Percentiles rank a stretch among this genome's conserved stretches.
These are phyloP conservation scores for Seladonia tumulorum DNA, from an alignment of 2,888 invertebrate species.

Conservation along the genomic window DNA sequence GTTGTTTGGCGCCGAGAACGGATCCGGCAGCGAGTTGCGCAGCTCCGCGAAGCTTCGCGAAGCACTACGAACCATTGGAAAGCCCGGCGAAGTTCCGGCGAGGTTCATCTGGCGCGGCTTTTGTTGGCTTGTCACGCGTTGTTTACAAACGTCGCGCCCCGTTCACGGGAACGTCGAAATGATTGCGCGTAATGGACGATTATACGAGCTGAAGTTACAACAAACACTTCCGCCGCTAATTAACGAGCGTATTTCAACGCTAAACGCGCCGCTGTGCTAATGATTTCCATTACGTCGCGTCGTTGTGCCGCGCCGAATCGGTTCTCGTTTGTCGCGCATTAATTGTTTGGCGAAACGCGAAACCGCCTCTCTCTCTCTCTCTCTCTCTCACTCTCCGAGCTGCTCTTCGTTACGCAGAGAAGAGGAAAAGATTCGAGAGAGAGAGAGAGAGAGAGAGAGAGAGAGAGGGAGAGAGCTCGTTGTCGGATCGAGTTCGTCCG, in stretches of 20 bases:
- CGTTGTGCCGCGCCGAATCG: not conserved
- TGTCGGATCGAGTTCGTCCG: not conserved
- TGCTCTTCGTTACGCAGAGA: too few species aligned
- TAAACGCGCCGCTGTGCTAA: constrained; percentile 42
- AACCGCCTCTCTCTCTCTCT: not conserved
- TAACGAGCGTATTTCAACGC: constrained; percentile 44
- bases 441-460: too few species aligned
- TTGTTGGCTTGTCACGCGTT: constrained; percentile 22
- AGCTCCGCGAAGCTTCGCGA: not conserved
- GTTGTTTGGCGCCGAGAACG: not conserved
- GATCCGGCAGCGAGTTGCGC: not conserved
- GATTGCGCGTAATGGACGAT: constrained; percentile 39
- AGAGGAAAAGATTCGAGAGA: too few species aligned
- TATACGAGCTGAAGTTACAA: constrained; percentile 20
- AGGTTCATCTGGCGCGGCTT: constrained; percentile 24
- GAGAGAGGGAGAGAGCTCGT: not conserved
- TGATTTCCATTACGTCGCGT: constrained; percentile 44
- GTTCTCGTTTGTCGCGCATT: constrained; percentile 46
- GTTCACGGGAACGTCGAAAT: constrained; percentile 41
- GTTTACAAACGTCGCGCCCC: constrained; percentile 17
- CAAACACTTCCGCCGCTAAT: constrained; percentile 44
- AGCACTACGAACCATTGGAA: not conserved
- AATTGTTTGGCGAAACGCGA: constrained; percentile 34
- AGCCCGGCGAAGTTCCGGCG: not conserved
- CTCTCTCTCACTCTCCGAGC: too few species aligned